A percentile compares a stretch with the other conserved stretches of the same genome.
phyloP scores from a whole-genome alignment of 1,140 invertebrate genomes.

The Mizuhopecten yessoensis region DNA sequence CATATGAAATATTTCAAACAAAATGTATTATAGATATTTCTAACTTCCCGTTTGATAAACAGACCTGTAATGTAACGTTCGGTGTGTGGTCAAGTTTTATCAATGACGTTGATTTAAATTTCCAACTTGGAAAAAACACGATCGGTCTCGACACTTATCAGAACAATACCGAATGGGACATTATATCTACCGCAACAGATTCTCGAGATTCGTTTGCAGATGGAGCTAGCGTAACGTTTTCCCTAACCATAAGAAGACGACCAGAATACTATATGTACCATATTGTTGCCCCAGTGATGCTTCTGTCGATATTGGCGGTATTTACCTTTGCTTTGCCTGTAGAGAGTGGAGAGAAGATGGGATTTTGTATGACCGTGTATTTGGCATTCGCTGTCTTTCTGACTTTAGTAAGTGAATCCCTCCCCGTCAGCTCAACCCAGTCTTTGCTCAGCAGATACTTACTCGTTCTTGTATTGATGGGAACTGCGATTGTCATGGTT shows the following conservation, averaged over 20 bases:
- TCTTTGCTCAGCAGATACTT: slow-evolving; percentile 54
- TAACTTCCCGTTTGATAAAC: slow-evolving; percentile 64
- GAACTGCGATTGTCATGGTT: slow-evolving; percentile 2
- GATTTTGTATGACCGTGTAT: slow-evolving; percentile 63
- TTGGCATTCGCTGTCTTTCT: slow-evolving; percentile 65
- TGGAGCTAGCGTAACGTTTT: slow-evolving; percentile 62
- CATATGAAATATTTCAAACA: slow-evolving; percentile 56
- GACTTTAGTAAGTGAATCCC: slow-evolving; percentile 52
- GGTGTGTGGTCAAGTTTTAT: slow-evolving; percentile 49
- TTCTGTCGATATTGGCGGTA: slow-evolving; percentile 59
- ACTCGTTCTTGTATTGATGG: neutral
- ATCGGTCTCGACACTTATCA: slow-evolving; percentile 17
- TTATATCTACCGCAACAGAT: neutral
- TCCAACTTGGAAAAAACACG: neutral
- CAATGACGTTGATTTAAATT: neutral
- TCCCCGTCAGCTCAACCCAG: slow-evolving; percentile 62
- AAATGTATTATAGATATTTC: slow-evolving; percentile 57
- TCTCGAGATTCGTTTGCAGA: neutral
- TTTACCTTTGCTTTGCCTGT: slow-evolving; percentile 64
- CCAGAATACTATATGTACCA: slow-evolving; percentile 57
- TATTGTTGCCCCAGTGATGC: slow-evolving; percentile 60
- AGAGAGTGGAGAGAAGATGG: slow-evolving; percentile 62
- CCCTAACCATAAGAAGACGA: slow-evolving; percentile 53
- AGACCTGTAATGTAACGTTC: slow-evolving; percentile 61
- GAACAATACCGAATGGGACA: slow-evolving; percentile 52